Conservation (phyloP, 2,797 vertebrate species). For the Mus minutoides region DNA sequence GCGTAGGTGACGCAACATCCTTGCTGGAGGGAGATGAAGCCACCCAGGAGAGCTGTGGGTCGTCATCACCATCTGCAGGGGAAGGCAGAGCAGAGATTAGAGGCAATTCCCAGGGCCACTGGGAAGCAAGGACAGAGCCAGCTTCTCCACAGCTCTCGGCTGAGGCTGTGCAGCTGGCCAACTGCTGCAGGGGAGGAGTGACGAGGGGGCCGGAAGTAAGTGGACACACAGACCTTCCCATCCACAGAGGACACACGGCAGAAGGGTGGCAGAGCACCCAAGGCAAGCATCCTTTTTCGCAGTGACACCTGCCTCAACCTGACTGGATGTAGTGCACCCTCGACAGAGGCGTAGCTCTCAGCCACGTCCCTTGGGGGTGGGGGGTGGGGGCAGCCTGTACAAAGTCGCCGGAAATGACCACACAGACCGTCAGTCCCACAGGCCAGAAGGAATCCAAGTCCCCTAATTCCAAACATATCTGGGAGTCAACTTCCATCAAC, state of each 20-base stretch:
- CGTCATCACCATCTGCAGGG: constrained; percentile 98
- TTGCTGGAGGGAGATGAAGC: constrained; percentile 99
- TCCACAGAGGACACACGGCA: constrained; percentile 66
- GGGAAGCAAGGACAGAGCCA: constrained; percentile 96
- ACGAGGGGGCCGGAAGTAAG: constrained; percentile 47
- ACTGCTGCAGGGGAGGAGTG: not conserved
- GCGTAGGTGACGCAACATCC: constrained; percentile 98
- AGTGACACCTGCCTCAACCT: constrained; percentile 80
- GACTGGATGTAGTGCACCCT: constrained; percentile 52
- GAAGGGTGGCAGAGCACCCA: constrained; percentile 57
- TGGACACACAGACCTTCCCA: constrained; percentile 64
- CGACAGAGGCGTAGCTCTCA: not conserved
- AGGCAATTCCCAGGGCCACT: constrained; percentile 93
- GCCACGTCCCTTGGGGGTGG: not conserved
- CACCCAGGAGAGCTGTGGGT: constrained; percentile 99
- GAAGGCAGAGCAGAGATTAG: constrained; percentile 96
- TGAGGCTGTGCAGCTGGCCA: constrained; percentile 81
- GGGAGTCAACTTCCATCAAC: not conserved
- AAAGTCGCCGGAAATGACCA: constrained; percentile 51
- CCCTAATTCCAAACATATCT: not conserved
- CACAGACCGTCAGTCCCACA: constrained; percentile 11
- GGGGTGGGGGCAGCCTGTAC: not conserved
- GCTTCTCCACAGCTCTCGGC: constrained; percentile 85
- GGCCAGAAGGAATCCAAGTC: constrained; percentile 49
- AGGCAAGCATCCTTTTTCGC: constrained; percentile 55